Evolutionary conservation across 2,113 vertebrate species (phyloP), one percentile per base, ranked within the genome.

Genomic region (Agapornis roseicollis): DNA sequence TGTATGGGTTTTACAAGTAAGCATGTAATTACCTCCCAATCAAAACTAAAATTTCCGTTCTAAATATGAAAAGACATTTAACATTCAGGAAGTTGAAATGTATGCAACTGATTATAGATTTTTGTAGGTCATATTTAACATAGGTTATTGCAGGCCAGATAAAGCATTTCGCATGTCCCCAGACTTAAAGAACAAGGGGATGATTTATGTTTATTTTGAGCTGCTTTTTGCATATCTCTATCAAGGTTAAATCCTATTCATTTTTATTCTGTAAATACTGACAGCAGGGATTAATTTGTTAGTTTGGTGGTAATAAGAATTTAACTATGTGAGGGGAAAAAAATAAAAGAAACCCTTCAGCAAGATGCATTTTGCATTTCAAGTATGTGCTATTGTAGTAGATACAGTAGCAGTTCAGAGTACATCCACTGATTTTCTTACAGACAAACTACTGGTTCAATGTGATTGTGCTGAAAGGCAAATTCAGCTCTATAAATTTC

Each of bases 261-360:
- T 90, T 95, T 95, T 89, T 89, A 29, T 72, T 94, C 50, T 74
- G 24, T 84, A 80, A 90, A 58, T 88, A 58, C 52, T 60, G 68
- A n/a, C 24, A 80, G 50, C 47, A 88, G 9, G 25, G 19, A 80
- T 90, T 91, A 0, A 39, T 82, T 93, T 90, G 10, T 89, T 91
- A 35, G 27, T 55, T 81, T 69, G 56, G 27, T 69, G 73, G 42
- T 65, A 80, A 22, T 55, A 69, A 70, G 47, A 74, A 58, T 85
- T 80, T 69, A 88, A 24, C 46, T 47, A 24, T 3, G 2, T 53
- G 20, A 47, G 25, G 20, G n/a, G n/a, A n/a, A 8, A 12, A 31
- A 24, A 47, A 37, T n/a, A n/a, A 61, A 87, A 33, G 7, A 29
- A 81, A 6, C 31, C 8, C 35, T 89, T 87, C 37, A 46, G 49